These are phyloP conservation scores for Eidolon dupreanum DNA, from an alignment of 2,797 vertebrate species.

Conservation along the genomic window DNA sequence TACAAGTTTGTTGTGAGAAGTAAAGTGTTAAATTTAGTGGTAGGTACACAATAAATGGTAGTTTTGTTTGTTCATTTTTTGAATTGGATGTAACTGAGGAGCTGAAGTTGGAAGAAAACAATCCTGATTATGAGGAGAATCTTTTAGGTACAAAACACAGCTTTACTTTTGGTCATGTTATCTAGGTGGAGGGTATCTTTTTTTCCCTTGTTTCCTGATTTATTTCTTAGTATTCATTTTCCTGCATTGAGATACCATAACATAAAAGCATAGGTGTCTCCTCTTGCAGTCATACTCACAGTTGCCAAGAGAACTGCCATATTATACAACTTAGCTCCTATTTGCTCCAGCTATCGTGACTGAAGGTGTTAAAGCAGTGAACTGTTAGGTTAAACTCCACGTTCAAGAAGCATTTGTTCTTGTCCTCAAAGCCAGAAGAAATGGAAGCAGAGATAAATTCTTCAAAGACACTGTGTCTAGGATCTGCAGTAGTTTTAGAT, in stretches of 20 bases:
- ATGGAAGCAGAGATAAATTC: neutral
- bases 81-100: neutral
- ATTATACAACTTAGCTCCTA: neutral
- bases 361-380: neutral
- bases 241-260: neutral
- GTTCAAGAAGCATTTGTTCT: conserved; percentile 41
- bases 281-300: neutral
- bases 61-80: neutral
- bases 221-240: conserved; percentile 30
- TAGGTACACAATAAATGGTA: neutral
- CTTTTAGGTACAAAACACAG: neutral
- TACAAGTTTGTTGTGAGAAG: neutral
- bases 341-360: neutral
- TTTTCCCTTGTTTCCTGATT: neutral
- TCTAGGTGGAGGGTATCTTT: neutral
- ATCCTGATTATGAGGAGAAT: neutral
- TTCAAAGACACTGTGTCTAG: conserved; percentile 12
- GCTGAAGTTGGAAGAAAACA: neutral
- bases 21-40: neutral
- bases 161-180: neutral
- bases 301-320: neutral
- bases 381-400: neutral
- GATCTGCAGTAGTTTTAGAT: neutral
- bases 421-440: conserved; percentile 46
- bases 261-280: neutral